Conservation (phyloP, 2,113 vertebrate genomes). For the Callorhinus ursinus region DNA sequence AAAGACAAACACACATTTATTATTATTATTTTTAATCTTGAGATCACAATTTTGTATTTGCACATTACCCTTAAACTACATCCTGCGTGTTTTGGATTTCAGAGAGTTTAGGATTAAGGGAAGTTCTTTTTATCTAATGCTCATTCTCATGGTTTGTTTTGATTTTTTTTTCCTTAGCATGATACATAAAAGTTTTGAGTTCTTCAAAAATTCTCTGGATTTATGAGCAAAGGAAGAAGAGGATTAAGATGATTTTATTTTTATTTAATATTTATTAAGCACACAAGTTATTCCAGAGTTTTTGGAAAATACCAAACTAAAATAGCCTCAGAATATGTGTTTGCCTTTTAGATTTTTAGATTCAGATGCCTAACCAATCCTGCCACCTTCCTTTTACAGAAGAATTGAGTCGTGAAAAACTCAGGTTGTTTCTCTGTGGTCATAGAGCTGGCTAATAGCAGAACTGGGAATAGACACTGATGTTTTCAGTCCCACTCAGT, state of each 20-base stretch:
- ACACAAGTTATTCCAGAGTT: constrained; percentile 44
- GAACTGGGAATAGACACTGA: background rate
- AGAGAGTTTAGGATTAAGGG: constrained; percentile 58
- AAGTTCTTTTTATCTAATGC: constrained; percentile 57
- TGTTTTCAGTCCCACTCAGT: background rate
- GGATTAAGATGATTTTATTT: constrained; percentile 63
- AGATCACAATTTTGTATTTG: constrained; percentile 47
- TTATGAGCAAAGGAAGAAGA: constrained; percentile 58
- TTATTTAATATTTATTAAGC: constrained; percentile 68
- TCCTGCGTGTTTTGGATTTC: constrained; percentile 64
- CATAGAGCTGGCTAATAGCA: background rate
- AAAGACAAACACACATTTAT: constrained; percentile 43
- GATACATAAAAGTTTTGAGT: constrained; percentile 15
- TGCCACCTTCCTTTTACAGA: background rate
- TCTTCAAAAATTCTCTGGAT: constrained; percentile 23
- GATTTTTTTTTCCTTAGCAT: background rate
- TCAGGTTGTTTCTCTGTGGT: background rate
- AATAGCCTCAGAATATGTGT: background rate
- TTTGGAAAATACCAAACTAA: constrained; percentile 50
- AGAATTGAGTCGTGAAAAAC: background rate
- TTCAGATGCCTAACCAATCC: background rate
- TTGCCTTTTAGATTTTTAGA: constrained; percentile 36
- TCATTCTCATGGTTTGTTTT: constrained; percentile 41
- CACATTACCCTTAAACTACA: constrained; percentile 44
- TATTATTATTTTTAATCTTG: background rate